Evolutionary conservation across 2,888 invertebrate species (phyloP).

Genomic region (Cephus rjabovi): DNA sequence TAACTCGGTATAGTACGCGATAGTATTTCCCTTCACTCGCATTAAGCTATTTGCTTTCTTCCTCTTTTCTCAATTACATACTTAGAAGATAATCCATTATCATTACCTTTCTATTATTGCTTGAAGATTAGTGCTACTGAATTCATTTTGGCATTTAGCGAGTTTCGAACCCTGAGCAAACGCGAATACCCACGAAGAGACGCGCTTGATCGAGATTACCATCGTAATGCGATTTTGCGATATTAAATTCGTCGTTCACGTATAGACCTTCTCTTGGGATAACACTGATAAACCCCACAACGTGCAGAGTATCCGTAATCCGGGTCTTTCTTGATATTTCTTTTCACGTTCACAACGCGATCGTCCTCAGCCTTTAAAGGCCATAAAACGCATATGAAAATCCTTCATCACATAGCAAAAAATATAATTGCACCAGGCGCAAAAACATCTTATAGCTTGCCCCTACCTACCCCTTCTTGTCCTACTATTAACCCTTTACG

Average conservation of each 20-base stretch:
- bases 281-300: neutral
- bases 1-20: conserved; percentile 31
- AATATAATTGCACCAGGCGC: neutral
- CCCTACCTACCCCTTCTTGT: neutral
- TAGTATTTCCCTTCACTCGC: conserved; percentile 37
- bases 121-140: conserved; percentile 59
- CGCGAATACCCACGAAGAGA: conserved; percentile 40
- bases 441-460: neutral
- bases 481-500: neutral
- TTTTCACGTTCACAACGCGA: neutral
- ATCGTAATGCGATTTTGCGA: conserved; percentile 10
- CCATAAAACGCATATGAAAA: neutral
- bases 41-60: conserved; percentile 24
- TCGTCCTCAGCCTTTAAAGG: neutral
- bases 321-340: neutral
- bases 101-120: conserved; percentile 58
- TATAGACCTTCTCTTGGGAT: neutral
- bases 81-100: conserved; percentile 37
- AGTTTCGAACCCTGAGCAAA: conserved; percentile 57
- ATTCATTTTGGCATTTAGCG: conserved; percentile 62
- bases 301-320: neutral
- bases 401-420: neutral
- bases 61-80: conserved; percentile 19
- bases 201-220: conserved; percentile 35
- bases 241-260: neutral